Evolutionary conservation across 2,888 invertebrate genomes (phyloP).

Genomic region (Thyatira batis): DNA sequence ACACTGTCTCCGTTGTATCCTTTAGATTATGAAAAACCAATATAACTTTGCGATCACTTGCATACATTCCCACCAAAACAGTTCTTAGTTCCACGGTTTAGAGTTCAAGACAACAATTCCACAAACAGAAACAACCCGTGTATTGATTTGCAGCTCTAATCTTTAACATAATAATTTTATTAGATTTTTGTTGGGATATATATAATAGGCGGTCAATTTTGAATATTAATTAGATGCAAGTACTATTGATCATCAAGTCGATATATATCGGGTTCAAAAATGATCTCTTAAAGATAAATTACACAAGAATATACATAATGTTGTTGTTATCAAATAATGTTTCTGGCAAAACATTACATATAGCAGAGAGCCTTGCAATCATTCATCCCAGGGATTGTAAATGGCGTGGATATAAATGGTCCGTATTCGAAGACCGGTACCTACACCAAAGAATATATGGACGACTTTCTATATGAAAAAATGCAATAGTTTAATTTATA

Average conservation of each 20-base stretch:
- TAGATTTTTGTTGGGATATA: no score
- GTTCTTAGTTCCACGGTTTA: conserved; percentile 30
- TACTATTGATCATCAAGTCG: no score
- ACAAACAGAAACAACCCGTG: not conserved
- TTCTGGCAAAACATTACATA: conserved; percentile 29
- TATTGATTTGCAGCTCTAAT: no score
- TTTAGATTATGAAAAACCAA: conserved; percentile 60
- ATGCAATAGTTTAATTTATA: not conserved
- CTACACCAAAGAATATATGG: conserved; percentile 32
- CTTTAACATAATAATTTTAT: no score
- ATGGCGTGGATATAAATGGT: conserved; percentile 36
- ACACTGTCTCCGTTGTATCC: conserved; percentile 71
- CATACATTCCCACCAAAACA: conserved; percentile 27
- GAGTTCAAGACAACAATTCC: conserved; percentile 4
- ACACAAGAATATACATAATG: not conserved
- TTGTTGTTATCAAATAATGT: not conserved
- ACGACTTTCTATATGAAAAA: conserved; percentile 16
- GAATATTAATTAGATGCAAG: no score
- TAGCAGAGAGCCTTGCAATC: conserved; percentile 21
- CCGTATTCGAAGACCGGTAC: conserved; percentile 38
- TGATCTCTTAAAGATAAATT: not conserved
- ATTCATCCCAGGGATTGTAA: conserved; percentile 39
- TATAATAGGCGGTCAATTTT: no score
- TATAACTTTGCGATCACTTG: conserved; percentile 33
- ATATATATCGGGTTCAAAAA: not conserved